Conservation (phyloP, 2,888 invertebrate genomes). For the Eumerus sabulonum region DNA sequence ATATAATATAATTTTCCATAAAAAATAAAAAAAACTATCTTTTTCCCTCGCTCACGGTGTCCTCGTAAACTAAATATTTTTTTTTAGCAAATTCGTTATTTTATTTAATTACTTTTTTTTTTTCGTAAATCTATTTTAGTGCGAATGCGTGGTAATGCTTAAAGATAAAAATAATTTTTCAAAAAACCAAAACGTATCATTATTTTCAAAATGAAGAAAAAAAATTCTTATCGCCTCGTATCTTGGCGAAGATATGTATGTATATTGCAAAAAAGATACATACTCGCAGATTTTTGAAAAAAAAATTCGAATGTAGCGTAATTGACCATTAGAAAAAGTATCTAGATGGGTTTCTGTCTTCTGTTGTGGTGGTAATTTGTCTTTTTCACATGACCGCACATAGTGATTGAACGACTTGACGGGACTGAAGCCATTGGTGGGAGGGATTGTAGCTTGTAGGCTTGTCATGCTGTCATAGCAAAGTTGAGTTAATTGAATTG, state of each 20-base stretch:
- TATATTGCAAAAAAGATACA: slow-evolving; percentile 12
- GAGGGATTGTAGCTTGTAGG: too few relatives aligned
- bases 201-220: slow-evolving; percentile 35
- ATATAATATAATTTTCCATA: slow-evolving; percentile 18
- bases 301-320: neutral
- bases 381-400: too few relatives aligned
- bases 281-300: neutral
- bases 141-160: slow-evolving; percentile 30
- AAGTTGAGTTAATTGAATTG: too few relatives aligned
- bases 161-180: slow-evolving; percentile 46
- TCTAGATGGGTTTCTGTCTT: neutral
- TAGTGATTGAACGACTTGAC: too few relatives aligned
- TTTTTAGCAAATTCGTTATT: slow-evolving; percentile 26
- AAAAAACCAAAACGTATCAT: slow-evolving; percentile 20
- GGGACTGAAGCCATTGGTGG: too few relatives aligned
- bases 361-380: neutral
- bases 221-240: slow-evolving; percentile 14
- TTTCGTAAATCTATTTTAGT: slow-evolving; percentile 48
- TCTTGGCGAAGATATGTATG: slow-evolving; percentile 7
- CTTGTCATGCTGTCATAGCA: too few relatives aligned
- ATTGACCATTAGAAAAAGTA: slow-evolving; percentile 6
- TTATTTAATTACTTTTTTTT: slow-evolving; percentile 27
- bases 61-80: slow-evolving; percentile 15
- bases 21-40: neutral
- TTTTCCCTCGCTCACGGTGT: slow-evolving; percentile 1